Conservation (phyloP, 2,797 vertebrate species). For the Schizopygopsis pylzovi region DNA sequence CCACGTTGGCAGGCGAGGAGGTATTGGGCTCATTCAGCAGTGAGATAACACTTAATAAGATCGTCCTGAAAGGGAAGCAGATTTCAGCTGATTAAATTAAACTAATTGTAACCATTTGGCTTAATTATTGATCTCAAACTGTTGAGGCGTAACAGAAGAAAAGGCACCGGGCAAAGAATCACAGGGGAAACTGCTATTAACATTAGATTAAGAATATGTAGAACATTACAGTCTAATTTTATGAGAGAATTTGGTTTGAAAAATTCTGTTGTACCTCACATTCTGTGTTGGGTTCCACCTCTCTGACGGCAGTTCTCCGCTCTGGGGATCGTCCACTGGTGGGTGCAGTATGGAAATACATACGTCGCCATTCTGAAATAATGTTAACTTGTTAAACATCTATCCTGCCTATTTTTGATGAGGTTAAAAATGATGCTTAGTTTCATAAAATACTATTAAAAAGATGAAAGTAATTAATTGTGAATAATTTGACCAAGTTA, state of each 20-base stretch:
- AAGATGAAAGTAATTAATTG: background rate
- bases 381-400: constrained; percentile 4
- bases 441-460: background rate
- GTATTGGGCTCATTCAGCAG: constrained; percentile 95
- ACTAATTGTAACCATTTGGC: background rate
- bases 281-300: constrained; percentile 97
- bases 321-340: constrained; percentile 92
- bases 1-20: constrained; percentile 93
- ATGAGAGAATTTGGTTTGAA: too few species aligned
- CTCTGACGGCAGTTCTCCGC: constrained; percentile 91
- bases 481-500: background rate
- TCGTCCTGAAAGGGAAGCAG: constrained; percentile 80
- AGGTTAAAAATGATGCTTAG: background rate
- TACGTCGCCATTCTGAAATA: constrained; percentile 87
- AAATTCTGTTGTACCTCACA: constrained; percentile 81
- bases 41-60: constrained; percentile 94
- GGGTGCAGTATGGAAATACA: constrained; percentile 96
- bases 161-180: too few species aligned
- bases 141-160: background rate
- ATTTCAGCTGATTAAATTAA: background rate
- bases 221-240: background rate
- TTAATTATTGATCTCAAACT: constrained; percentile 3
- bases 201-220: background rate
- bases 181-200: background rate
- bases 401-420: background rate